Evolutionary conservation across 35 echinoderm and acorn worm species (phyloP).

Genomic region (Eucidaris tribuloides): DNA sequence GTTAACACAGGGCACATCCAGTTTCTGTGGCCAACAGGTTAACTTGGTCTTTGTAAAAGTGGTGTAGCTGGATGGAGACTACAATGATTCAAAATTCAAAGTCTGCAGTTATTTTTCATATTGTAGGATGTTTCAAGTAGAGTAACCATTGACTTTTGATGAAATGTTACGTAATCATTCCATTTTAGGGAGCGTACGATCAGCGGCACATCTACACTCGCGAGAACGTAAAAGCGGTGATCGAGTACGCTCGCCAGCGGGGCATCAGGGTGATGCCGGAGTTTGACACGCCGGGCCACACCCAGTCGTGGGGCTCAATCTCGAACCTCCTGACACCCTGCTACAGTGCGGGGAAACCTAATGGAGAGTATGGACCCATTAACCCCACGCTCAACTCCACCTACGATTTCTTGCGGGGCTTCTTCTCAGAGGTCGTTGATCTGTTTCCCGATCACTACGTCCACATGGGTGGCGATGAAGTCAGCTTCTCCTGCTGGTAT

Average conservation of each 20-base stretch:
- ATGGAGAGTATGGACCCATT: slow-evolving; percentile 73
- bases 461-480: slow-evolving; percentile 98
- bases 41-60: no score
- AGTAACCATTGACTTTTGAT: no score
- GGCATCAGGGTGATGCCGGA: slow-evolving; percentile 96
- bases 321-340: slow-evolving; percentile 84
- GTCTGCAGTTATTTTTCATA: no score
- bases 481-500: slow-evolving; percentile 92
- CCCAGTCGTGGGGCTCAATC: slow-evolving; percentile 85
- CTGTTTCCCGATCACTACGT: slow-evolving; percentile 90
- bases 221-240: slow-evolving; percentile 60
- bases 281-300: slow-evolving; percentile 98
- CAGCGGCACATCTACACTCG: slow-evolving; percentile 79
- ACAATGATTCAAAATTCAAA: no score
- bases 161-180: no score
- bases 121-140: no score
- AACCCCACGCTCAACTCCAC: slow-evolving; percentile 86
- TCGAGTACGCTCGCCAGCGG: slow-evolving; percentile 75
- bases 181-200: slow-evolving; percentile 85
- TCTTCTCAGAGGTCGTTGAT: slow-evolving; percentile 62
- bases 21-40: no score
- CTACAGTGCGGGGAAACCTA: slow-evolving; percentile 55
- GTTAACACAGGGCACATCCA: no score
- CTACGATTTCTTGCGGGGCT: slow-evolving; percentile 74
- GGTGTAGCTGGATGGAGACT: no score